Evolutionary conservation across 1,140 invertebrate species (phyloP).

Genomic region (Eubasilissa regina): DNA sequence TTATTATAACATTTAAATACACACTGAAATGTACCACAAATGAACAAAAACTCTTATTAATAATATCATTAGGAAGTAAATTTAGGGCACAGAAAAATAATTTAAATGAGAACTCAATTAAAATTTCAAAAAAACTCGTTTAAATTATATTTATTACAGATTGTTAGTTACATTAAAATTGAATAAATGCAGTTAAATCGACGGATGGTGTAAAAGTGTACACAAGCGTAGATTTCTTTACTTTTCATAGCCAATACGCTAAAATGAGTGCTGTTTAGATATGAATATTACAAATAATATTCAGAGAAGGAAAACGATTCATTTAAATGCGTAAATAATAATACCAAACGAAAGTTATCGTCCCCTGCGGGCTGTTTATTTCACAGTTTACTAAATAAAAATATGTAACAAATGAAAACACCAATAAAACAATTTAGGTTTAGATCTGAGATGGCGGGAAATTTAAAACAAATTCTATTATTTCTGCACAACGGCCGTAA

Average conservation of each 20-base stretch:
- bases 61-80: too few relatives aligned
- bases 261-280: background rate
- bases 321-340: conserved; percentile 13
- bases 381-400: too few relatives aligned
- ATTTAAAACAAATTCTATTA: too few relatives aligned
- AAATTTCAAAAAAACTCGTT: background rate
- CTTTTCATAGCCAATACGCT: background rate
- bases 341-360: background rate
- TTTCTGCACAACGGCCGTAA: too few relatives aligned
- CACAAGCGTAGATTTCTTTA: too few relatives aligned
- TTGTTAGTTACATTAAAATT: conserved; percentile 4
- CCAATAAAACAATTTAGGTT: too few relatives aligned
- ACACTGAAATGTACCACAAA: too few relatives aligned
- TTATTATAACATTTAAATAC: too few relatives aligned
- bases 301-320: background rate
- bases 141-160: background rate
- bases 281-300: background rate
- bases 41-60: too few relatives aligned
- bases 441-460: too few relatives aligned
- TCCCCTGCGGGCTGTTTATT: too few relatives aligned
- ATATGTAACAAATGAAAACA: too few relatives aligned
- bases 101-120: background rate
- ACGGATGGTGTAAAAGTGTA: background rate
- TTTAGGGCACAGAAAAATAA: background rate
- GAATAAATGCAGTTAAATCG: conserved; percentile 20